Evolutionary conservation across 2,888 invertebrate species (phyloP), one percentile per base, ranked within the genome.

Genomic region (Amphimallon solstitiale): DNA sequence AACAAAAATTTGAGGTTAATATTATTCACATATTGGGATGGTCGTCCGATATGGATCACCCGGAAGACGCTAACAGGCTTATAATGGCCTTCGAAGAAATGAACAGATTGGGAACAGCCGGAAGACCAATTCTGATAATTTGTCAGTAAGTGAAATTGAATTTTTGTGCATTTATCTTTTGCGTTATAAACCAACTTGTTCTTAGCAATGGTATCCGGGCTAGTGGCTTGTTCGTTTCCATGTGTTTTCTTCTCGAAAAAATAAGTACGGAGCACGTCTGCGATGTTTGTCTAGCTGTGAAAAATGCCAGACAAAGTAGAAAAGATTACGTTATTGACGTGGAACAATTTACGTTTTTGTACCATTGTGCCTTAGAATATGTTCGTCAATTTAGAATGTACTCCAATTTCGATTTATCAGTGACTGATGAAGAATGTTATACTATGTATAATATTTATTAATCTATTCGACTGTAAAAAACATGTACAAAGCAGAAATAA

Each of bases 251-350:
- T 7, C 77, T 85, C 12, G 85, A 85, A 69, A 82, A 83, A 74
- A 84, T 86, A 74, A 81, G 83, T 59, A 71, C 83, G 3, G 85
- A 86, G 73, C 83, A 84, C 35, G 78, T 81, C 65, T 84, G 85
- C 67, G 85, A 86, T 69, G 83, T 85, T 14, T 84, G 82, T 64
- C 77, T 82, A 61, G 84, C 84, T 2, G 82, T 85, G 9, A 76
- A 83, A 54, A 80, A 75, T 14, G 76, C 85, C n/a, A 76, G 84
- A 61, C 79, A 79, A 67, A 84, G 80, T 43, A 77, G 85, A 51
- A 77, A 78, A 37, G 78, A 83, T 64, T 84, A 84, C 70, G 73
- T 83, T 6, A 72, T 71, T 29, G 72, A 79, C n/a, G 45, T 78
- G 72, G 83, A 63, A 12, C 63, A 63, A 6, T 63, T 63, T 43